A percentile compares a stretch with the other conserved stretches of the same genome.
Conservation (phyloP, 2,113 vertebrate species). For the Chloropsis cyanopogon region DNA sequence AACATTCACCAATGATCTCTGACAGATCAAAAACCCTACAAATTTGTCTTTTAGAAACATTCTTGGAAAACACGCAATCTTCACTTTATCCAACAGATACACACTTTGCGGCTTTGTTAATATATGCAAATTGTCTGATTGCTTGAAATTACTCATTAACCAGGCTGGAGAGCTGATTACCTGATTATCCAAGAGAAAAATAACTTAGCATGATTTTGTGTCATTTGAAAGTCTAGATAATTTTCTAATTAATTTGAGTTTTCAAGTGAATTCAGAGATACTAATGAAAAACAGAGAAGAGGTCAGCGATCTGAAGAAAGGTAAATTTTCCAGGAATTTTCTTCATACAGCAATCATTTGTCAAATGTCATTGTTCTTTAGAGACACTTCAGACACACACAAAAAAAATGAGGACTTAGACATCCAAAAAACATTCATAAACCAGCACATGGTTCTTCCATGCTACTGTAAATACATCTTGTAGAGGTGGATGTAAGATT, state of each 20-base stretch:
- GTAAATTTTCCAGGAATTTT: constrained; percentile 20
- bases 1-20: background rate
- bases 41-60: background rate
- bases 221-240: constrained; percentile 40
- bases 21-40: background rate
- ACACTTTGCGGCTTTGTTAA: constrained; percentile 39
- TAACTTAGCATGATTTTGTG: constrained; percentile 46
- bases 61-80: background rate
- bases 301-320: background rate
- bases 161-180: constrained; percentile 56
- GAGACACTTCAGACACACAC: background rate
- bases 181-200: constrained; percentile 35
- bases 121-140: constrained; percentile 40
- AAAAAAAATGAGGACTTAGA: background rate
- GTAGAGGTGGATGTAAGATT: background rate
- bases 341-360: background rate
- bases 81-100: constrained; percentile 29
- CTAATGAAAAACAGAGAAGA: background rate
- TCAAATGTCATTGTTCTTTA: background rate
- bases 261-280: constrained; percentile 33
- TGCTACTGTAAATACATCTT: background rate
- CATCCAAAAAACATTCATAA: background rate
- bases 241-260: constrained; percentile 55
- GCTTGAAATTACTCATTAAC: constrained; percentile 31
- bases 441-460: background rate